phyloP scores from a whole-genome alignment of 1,140 invertebrate species.

The Drosophila kurseongensis region DNA sequence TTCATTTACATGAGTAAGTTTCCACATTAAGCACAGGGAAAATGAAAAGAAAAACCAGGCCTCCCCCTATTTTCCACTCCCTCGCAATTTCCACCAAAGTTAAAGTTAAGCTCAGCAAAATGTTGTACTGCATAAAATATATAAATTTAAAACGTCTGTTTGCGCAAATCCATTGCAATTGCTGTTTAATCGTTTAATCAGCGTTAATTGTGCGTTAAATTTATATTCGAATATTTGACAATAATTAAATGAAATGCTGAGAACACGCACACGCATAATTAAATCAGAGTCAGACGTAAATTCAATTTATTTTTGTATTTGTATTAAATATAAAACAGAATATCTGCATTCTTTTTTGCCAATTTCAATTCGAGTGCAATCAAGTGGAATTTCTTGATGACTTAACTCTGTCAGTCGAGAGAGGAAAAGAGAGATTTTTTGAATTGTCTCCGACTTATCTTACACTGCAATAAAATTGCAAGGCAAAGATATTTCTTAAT shows the following conservation, averaged over 20 bases:
- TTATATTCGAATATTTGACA: slow-evolving; percentile 32
- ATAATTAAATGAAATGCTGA: slow-evolving; percentile 26
- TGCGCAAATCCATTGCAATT: slow-evolving; percentile 22
- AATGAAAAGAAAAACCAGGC: slow-evolving; percentile 71
- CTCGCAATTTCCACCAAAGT: neutral
- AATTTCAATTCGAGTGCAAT: slow-evolving; percentile 37
- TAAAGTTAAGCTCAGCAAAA: slow-evolving; percentile 10
- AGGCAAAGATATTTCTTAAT: no score
- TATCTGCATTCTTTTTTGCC: slow-evolving; percentile 18
- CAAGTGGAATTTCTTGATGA: slow-evolving; percentile 49
- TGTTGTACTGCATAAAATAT: neutral
- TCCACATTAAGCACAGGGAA: slow-evolving; percentile 66
- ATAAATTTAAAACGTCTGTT: slow-evolving; percentile 21
- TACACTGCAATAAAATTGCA: slow-evolving; percentile 3
- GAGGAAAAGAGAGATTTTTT: neutral
- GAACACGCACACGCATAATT: slow-evolving; percentile 11
- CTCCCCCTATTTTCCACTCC: slow-evolving; percentile 26
- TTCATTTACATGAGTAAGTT: slow-evolving; percentile 82
- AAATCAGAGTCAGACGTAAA: slow-evolving; percentile 20
- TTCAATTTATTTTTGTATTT: slow-evolving; percentile 13
- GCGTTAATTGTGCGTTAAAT: slow-evolving; percentile 37
- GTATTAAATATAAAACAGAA: slow-evolving; percentile 21
- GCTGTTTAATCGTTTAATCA: slow-evolving; percentile 27
- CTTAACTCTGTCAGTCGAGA: slow-evolving; percentile 18
- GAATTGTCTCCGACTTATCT: neutral